Evolutionary conservation across 1,140 invertebrate genomes (phyloP).

Genomic region (Leptoteleia sp.): DNA sequence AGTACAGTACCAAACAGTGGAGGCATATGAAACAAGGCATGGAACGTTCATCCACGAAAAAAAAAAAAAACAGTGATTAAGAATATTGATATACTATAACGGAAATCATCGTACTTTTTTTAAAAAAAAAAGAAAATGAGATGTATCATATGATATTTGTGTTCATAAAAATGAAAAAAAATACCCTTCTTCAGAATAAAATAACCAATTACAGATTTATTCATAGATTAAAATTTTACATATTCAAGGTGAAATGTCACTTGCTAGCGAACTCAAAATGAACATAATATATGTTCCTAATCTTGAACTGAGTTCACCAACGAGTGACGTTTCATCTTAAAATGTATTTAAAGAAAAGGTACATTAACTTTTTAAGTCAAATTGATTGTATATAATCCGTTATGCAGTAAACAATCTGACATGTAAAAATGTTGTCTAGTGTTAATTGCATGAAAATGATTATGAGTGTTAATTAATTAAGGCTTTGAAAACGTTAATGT

Average conservation of each 20-base stretch:
- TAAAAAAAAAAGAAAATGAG: no score
- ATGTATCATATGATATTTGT: background rate
- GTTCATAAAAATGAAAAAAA: background rate
- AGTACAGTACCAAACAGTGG: background rate
- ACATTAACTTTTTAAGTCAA: no score
- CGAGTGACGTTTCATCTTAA: no score
- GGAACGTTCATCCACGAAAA: conserved; percentile 5
- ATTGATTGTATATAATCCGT: no score
- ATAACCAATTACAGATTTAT: background rate
- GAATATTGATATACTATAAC: conserved; percentile 1
- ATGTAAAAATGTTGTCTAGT: background rate
- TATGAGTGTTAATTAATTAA: background rate
- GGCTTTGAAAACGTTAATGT: conserved; percentile 6
- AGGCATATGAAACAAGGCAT: conserved; percentile 5
- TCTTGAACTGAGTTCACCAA: no score
- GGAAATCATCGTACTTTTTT: no score
- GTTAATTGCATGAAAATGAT: no score
- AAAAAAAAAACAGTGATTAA: conserved; percentile 3
- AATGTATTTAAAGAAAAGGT: no score
- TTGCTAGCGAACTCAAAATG: no score
- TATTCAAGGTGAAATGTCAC: no score
- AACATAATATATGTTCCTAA: no score
- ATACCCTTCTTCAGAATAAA: background rate
- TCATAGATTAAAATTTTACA: background rate
- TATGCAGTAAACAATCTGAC: background rate